Evolutionary conservation across 2,797 vertebrate species (phyloP).

Genomic region (Mormyrops boulengeri): DNA sequence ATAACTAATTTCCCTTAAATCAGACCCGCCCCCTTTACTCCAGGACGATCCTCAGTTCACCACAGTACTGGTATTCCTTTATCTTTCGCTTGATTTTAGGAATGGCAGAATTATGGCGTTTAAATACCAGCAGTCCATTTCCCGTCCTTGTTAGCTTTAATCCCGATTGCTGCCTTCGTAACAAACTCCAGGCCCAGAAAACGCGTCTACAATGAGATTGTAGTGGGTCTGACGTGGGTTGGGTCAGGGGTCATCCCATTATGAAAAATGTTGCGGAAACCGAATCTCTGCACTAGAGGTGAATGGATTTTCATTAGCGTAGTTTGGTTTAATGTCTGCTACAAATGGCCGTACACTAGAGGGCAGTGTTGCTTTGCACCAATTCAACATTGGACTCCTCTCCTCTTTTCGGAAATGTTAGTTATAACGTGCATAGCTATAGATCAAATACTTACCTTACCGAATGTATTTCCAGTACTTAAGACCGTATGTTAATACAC

Average conservation of each 20-base stretch:
- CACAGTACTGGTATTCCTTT: not conserved
- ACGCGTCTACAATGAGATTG: slow-evolving; percentile 15
- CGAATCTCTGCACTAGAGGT: not conserved
- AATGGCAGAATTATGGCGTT: slow-evolving; percentile 27
- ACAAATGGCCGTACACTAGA: slow-evolving; percentile 37
- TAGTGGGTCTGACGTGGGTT: not conserved
- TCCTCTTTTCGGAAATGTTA: not conserved
- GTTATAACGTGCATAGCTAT: not conserved
- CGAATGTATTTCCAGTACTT: not conserved
- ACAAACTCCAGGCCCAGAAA: slow-evolving; percentile 13
- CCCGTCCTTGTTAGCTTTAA: slow-evolving; percentile 21
- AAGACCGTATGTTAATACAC: not conserved
- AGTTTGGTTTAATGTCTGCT: not conserved
- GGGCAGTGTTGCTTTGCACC: slow-evolving; percentile 50
- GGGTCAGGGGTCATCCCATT: not conserved
- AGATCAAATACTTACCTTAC: slow-evolving; percentile 11
- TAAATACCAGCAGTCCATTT: slow-evolving; percentile 19
- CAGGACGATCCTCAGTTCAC: no score
- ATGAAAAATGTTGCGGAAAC: not conserved
- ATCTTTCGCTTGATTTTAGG: slow-evolving; percentile 25
- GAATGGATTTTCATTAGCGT: not conserved
- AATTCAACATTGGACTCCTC: not conserved
- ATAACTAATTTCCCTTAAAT: no score
- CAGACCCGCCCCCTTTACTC: no score
- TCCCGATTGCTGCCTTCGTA: slow-evolving; percentile 18